phyloP scores from a whole-genome alignment of 2,888 invertebrate genomes.

The Spialia ferax region DNA sequence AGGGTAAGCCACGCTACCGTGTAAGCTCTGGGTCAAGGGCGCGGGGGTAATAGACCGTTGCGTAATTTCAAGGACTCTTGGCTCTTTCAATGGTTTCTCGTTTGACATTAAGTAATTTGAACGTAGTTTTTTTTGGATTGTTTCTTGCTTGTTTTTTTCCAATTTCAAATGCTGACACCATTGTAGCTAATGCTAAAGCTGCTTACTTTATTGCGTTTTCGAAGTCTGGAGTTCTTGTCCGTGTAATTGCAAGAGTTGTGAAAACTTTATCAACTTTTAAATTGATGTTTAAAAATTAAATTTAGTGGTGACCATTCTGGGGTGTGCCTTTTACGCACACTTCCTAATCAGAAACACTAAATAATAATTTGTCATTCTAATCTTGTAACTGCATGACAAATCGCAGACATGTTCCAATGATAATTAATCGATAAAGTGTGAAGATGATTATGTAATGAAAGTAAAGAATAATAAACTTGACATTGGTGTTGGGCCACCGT shows the following conservation, averaged over 20 bases:
- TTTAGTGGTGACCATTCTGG: no score
- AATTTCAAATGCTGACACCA: no score
- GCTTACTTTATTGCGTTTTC: no score
- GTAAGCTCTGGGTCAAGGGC: slow-evolving; percentile 56
- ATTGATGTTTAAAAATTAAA: no score
- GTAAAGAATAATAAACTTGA: slow-evolving; percentile 71
- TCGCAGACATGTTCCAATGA: neutral
- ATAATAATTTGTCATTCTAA: no score
- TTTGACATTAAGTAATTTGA: neutral
- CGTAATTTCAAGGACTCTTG: slow-evolving; percentile 22
- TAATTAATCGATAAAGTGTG: neutral
- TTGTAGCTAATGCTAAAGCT: no score
- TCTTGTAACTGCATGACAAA: neutral
- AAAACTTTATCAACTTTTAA: no score
- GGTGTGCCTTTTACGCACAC: no score
- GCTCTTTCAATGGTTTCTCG: neutral
- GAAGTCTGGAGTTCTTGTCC: no score
- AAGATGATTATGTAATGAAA: slow-evolving; percentile 60
- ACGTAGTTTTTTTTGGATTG: neutral
- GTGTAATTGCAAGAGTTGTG: no score
- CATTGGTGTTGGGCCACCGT: slow-evolving; percentile 59
- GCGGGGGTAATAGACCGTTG: slow-evolving; percentile 39
- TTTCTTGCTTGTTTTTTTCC: no score
- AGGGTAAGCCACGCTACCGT: slow-evolving; percentile 49
- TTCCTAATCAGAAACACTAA: no score